Base-by-base conservation (phyloP, 1,140 invertebrate species). In the Chironomus tepperi region DNA sequence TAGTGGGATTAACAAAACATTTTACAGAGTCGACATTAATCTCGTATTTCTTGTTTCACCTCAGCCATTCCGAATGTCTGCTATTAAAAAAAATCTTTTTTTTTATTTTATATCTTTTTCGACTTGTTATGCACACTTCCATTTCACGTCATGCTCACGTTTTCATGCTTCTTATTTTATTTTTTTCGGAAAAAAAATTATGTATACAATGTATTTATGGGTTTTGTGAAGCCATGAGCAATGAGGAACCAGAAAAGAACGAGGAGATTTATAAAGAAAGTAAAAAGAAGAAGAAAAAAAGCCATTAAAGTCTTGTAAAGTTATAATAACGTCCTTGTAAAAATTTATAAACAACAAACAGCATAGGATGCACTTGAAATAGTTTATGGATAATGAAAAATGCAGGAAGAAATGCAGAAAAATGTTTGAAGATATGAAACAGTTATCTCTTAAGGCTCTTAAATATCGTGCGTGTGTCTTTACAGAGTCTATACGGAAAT, bases 291-390 rank as follows among this genome's bases (percentile, higher is more conserved):
- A 3, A 34, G n/a, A 34, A 34, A 34, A 34, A 34, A 34, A 34
- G 24, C 43, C 43, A 47, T 47, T 47, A 47, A 47, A 47, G 47
- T n/a, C 47, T 57, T 57, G 47, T 57, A 57, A 57, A 57, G 47
- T 57, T n/a, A 57, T 57, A 57, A 57, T 57, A 57, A 57, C 47
- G 47, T 57, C 47, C 47, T 57, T 57, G 47, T 57, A 57, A 57
- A 15, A n/a, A 34, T 34, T 34, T n/a, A 57, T 57, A 57, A 57
- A 57, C 47, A 57, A 57, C 47, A 57, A 57, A 57, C 12, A n/a
- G 5, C 47, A 57, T 57, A 5, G 12, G 47, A 57, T 57, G 47
- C 47, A 57, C 47, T 57, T 57, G 47, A 57, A 57, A 57, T n/a
- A 57, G 12, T 57, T 57, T 34, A 34, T 34, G 24, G 24, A 34